A percentile compares a stretch with the other conserved stretches of the same genome.
Evolutionary conservation across 2,797 vertebrate species (phyloP).

Genomic region (Betta splendens): DNA sequence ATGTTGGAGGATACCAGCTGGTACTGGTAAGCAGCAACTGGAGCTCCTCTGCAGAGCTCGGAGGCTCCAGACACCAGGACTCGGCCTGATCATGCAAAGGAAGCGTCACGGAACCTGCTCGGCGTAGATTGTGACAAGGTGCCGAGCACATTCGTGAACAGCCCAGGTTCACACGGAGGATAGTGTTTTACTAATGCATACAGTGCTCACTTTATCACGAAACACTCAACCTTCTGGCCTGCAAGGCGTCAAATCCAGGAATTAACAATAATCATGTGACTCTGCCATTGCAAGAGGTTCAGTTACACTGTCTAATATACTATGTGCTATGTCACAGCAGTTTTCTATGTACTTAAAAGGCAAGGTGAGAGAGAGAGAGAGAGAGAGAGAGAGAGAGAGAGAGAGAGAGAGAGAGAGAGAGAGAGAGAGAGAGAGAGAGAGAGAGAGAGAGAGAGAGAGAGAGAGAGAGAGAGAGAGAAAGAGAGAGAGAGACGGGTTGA

Average conservation of each 20-base stretch:
- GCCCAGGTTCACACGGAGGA: constrained; percentile 27
- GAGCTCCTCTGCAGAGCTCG: constrained; percentile 49
- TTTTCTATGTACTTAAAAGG: constrained; percentile 59
- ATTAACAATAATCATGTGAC: constrained; percentile 21
- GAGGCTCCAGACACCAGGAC: constrained; percentile 41
- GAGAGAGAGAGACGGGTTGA: no score
- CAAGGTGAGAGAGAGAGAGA: constrained; percentile 63
- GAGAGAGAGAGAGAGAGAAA: no score
- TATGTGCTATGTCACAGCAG: constrained; percentile 58
- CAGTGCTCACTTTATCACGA: constrained; percentile 44
- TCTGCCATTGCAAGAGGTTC: constrained; percentile 23
- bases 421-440: no score
- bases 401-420: no score
- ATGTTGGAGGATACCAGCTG: constrained; percentile 52
- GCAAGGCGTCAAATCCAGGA: constrained; percentile 48
- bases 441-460: no score
- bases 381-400: no score
- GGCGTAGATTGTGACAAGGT: constrained; percentile 54
- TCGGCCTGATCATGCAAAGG: constrained; percentile 72
- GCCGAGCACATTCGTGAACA: constrained; percentile 61
- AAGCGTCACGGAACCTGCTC: constrained; percentile 44
- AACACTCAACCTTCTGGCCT: constrained; percentile 32
- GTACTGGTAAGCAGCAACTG: constrained; percentile 65
- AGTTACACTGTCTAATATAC: constrained; percentile 21
- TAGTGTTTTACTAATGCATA: constrained; percentile 19